A percentile compares a stretch with the other conserved stretches of the same genome.
These are phyloP conservation scores for Oryzias woworae DNA, from an alignment of 2,113 vertebrate genomes.

Conservation along the genomic window DNA sequence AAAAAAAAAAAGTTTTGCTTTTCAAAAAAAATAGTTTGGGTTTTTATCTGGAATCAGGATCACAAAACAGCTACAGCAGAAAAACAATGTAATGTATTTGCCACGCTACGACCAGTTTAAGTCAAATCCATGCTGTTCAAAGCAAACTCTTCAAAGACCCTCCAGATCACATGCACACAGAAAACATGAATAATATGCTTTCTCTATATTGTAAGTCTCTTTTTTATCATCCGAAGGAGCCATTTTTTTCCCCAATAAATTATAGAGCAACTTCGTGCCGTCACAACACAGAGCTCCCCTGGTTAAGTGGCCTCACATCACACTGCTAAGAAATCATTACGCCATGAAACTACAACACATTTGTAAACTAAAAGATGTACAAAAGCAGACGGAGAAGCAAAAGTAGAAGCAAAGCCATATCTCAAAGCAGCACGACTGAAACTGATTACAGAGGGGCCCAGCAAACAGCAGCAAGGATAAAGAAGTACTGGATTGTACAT, in stretches of 20 bases:
- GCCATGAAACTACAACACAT: constrained; percentile 5
- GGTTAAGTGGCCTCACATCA: constrained; percentile 14
- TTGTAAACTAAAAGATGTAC: constrained; percentile 4
- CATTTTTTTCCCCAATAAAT: constrained; percentile 60
- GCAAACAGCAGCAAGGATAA: background rate
- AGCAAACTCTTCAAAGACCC: too few relatives aligned
- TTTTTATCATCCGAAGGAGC: constrained; percentile 42
- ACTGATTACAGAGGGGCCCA: constrained; percentile 2
- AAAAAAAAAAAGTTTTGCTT: too few relatives aligned
- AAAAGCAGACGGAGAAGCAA: constrained; percentile 12
- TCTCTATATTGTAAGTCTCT: too few relatives aligned
- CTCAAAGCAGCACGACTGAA: constrained; percentile 1
- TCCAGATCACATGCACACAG: too few relatives aligned
- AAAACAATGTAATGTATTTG: too few relatives aligned
- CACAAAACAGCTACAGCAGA: too few relatives aligned
- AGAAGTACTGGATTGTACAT: too few relatives aligned
- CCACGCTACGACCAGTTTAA: too few relatives aligned
- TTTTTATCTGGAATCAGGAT: too few relatives aligned
- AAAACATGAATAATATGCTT: too few relatives aligned
- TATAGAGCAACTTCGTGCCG: constrained; percentile 53
- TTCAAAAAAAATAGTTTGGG: too few relatives aligned
- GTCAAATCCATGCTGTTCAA: too few relatives aligned
- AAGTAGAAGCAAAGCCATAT: constrained; percentile 9
- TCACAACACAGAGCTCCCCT: constrained; percentile 18
- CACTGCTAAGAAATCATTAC: constrained; percentile 23